These are phyloP conservation scores for Penaeus japonicus DNA, from an alignment of 1,140 invertebrate genomes.

Conservation along the genomic window DNA sequence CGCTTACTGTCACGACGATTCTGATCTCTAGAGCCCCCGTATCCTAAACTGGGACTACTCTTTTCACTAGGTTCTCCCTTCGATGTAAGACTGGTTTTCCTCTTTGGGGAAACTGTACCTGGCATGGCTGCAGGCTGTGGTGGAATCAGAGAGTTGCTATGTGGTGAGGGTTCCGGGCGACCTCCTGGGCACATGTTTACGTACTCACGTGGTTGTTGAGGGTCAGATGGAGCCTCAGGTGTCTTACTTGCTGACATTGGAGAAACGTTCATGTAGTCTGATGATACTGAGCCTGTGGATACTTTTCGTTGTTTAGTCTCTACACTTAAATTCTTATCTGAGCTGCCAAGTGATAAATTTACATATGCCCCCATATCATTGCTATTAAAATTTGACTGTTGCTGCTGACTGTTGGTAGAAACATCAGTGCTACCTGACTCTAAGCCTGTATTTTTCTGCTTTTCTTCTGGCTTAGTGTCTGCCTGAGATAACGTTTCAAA, in stretches of 20 bases:
- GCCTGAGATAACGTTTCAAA: slow-evolving; percentile 25
- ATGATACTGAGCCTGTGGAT: slow-evolving; percentile 23
- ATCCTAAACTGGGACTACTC: slow-evolving; percentile 14
- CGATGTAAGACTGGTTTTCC: background rate
- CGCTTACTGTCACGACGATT: slow-evolving; percentile 10
- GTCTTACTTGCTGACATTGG: slow-evolving; percentile 29
- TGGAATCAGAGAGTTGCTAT: background rate
- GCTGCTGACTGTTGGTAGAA: slow-evolving; percentile 1
- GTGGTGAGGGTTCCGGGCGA: background rate
- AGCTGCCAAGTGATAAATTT: slow-evolving; percentile 25
- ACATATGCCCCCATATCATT: slow-evolving; percentile 46
- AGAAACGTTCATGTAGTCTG: slow-evolving; percentile 42
- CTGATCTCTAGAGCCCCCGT: slow-evolving; percentile 5
- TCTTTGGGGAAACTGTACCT: background rate
- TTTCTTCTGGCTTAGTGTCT: slow-evolving; percentile 23
- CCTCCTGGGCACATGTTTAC: slow-evolving; percentile 50
- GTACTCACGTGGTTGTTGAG: slow-evolving; percentile 31
- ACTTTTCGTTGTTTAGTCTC: slow-evolving; percentile 41
- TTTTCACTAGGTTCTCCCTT: background rate
- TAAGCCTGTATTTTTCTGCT: background rate
- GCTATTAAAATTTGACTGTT: background rate
- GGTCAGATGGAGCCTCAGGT: slow-evolving; percentile 4
- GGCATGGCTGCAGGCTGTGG: background rate
- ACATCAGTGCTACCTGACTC: background rate
- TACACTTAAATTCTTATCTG: slow-evolving; percentile 10